A percentile compares a stretch with the other conserved stretches of the same genome.
phyloP scores from a whole-genome alignment of 2,797 vertebrate genomes.

The Myotis myotis region DNA sequence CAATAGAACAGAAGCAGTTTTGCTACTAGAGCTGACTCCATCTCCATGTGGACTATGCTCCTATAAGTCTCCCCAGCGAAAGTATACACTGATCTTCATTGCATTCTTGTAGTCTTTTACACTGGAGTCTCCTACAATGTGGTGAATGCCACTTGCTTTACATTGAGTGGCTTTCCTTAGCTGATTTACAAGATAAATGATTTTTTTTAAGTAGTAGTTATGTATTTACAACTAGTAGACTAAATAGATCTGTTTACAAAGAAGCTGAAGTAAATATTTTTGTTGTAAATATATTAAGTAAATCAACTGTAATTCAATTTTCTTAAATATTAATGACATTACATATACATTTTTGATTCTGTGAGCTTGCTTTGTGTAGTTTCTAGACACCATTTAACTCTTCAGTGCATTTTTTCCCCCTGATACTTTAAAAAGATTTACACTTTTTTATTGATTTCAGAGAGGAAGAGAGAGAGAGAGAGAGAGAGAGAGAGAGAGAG shows the following conservation, averaged over 20 bases:
- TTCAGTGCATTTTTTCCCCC: background rate
- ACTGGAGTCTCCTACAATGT: background rate
- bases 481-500: too few relatives aligned
- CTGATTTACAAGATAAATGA: background rate
- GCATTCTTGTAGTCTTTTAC: background rate
- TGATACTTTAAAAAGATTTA: too few relatives aligned
- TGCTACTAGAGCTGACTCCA: background rate
- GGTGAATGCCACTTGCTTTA: background rate
- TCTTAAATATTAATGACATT: background rate
- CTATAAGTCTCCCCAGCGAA: background rate
- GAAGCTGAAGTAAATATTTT: background rate
- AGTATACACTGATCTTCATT: background rate
- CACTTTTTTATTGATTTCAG: background rate
- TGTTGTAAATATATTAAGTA: background rate
- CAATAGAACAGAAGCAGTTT: background rate
- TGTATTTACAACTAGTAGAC: background rate
- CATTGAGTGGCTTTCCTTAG: background rate
- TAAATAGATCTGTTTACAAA: background rate
- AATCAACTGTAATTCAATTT: background rate
- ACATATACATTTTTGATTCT: background rate
- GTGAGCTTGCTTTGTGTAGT: background rate
- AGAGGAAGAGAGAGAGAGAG: too few relatives aligned
- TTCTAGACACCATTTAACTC: background rate
- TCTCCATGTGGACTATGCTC: background rate
- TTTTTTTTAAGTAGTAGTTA: background rate